Conservation (phyloP, 2,113 vertebrate species). For the Hypomesus transpacificus region DNA sequence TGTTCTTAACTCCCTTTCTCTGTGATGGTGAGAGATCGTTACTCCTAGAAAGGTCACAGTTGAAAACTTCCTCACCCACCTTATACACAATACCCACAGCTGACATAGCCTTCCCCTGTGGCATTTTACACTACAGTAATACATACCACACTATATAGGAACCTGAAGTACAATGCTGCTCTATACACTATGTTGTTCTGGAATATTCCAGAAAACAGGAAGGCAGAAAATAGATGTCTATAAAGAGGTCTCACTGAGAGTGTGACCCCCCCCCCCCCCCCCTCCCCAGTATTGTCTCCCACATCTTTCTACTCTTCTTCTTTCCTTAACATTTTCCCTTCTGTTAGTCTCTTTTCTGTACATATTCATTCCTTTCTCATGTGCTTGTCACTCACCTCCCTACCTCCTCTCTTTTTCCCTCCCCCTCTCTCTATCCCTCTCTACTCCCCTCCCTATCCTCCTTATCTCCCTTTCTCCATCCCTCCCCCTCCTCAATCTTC, state of each 20-base stretch:
- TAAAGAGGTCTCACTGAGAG: too few species aligned
- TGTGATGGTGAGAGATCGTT: background rate
- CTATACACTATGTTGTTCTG: too few species aligned
- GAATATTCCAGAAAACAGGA: too few species aligned
- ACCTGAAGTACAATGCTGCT: too few species aligned
- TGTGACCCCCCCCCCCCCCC: too few species aligned
- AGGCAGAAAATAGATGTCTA: too few species aligned
- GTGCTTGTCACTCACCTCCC: background rate
- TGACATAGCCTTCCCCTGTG: background rate
- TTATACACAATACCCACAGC: background rate
- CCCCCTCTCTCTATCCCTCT: background rate
- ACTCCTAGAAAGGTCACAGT: constrained; percentile 19
- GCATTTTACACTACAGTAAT: too few species aligned
- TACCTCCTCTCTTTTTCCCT: background rate
- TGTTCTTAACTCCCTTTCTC: too few species aligned
- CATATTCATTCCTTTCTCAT: background rate
- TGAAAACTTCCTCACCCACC: background rate
- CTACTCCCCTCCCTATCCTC: background rate
- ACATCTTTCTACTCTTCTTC: too few species aligned
- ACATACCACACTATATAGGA: too few species aligned
- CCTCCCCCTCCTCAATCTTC: background rate
- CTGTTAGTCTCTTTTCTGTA: background rate
- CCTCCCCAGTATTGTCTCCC: too few species aligned
- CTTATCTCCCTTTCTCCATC: background rate
- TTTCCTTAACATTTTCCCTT: background rate